phyloP scores from a whole-genome alignment of 2,888 invertebrate species.

The Eilema griseolum region DNA sequence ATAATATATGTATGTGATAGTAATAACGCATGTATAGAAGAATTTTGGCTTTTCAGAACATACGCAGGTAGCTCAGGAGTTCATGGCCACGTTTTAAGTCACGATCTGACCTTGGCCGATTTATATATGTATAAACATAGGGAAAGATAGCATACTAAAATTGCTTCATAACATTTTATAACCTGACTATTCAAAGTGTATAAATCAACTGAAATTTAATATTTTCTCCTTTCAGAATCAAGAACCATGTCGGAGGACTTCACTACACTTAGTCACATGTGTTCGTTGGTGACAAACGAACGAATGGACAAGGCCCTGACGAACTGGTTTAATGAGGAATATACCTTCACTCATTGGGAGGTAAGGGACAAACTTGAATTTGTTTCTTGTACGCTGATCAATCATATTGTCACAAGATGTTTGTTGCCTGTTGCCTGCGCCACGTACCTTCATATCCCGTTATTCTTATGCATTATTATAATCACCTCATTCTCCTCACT shows the following conservation, averaged over 20 bases:
- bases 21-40: no score
- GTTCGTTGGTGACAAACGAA: constrained; percentile 69
- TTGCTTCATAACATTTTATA: background rate
- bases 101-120: no score
- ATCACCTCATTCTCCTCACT: no score
- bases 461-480: background rate
- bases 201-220: background rate
- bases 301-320: constrained; percentile 66
- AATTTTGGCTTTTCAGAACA: no score
- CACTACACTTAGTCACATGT: constrained; percentile 63
- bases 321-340: constrained; percentile 70
- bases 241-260: constrained; percentile 58
- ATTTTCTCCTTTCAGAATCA: constrained; percentile 4
- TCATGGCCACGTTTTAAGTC: no score
- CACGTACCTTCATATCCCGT: no score
- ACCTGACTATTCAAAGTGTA: background rate
- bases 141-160: no score
- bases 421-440: background rate
- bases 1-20: background rate
- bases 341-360: constrained; percentile 78
- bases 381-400: background rate
- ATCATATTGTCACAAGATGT: background rate
- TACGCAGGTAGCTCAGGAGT: no score
- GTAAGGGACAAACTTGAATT: constrained; percentile 51
- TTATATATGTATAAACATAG: no score